Evolutionary conservation across 2,113 vertebrate genomes (phyloP), one percentile per base, ranked within the genome.

Genomic region (Sakesphorus luctuosus): DNA sequence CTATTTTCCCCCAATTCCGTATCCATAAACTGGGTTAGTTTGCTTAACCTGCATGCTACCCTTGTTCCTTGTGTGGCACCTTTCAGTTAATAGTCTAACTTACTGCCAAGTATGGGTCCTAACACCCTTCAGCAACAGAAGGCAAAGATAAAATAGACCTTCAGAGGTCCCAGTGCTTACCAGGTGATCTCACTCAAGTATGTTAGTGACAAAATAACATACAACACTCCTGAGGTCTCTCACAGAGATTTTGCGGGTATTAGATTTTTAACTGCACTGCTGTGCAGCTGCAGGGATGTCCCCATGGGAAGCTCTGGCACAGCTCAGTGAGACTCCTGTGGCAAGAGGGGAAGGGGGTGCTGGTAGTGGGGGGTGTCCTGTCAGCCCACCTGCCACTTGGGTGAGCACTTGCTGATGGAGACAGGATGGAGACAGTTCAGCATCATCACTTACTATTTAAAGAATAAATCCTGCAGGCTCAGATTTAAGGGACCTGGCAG

Each of bases 251-350:
- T 12, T 65, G 46, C 31, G 72, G 63, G 52, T 11, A 82, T 61
- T 65, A 71, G 73, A 56, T 82, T 67, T 84, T 78, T 14, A 14
- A 43, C 66, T 56, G 24, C 10, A 0, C 10, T 19, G 33, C 82
- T 7, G 9, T 33, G 76, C 24, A 53, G 43, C 17, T 11, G 0
- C 3, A 9, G n/a, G 29, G 9, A 35, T 4, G 0, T 83, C 28
- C 63, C 50, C 28, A 7, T 0, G 2, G 40, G 55, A 29, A 53
- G 19, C 5, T 13, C 38, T 0, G 0, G 35, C 72, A 33, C 46
- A 23, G 40, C 40, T 55, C 18, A 0, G 24, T 24, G 53, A 56
- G 36, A 3, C 24, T 59, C 29, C 59, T 13, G 6, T 28, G 47
- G 29, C 36, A 59, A 46, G 36, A 35, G 55, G 31, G 31, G 38